A percentile compares a stretch with the other conserved stretches of the same genome.
Conservation (phyloP, 2,888 invertebrate species). For the Monoplex corrugatus region DNA sequence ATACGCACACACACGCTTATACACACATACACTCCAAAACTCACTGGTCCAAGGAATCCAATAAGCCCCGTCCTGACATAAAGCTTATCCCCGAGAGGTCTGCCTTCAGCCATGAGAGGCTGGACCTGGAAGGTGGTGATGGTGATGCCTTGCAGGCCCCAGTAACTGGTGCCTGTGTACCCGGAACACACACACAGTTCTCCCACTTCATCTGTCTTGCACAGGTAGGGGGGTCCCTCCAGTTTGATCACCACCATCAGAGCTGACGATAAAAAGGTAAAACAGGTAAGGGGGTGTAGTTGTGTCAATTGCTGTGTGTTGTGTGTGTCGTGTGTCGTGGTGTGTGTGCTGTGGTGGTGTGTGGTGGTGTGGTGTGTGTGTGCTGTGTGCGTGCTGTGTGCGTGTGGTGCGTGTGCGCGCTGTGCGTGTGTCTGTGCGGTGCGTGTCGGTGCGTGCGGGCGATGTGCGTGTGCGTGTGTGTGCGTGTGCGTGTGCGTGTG, state of each 20-base stretch:
- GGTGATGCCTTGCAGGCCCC: slow-evolving; percentile 97
- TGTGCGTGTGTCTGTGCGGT: not conserved
- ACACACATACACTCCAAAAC: slow-evolving; percentile 61
- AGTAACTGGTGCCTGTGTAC: slow-evolving; percentile 96
- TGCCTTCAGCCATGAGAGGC: slow-evolving; percentile 88
- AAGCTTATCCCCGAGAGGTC: slow-evolving; percentile 88
- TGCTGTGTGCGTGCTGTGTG: not conserved
- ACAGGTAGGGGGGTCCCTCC: slow-evolving; percentile 95
- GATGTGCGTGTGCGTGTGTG: not conserved
- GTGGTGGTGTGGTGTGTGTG: not conserved
- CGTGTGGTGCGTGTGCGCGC: not conserved
- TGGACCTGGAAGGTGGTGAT: slow-evolving; percentile 93
- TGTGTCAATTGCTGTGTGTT: not conserved
- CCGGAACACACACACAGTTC: slow-evolving; percentile 96
- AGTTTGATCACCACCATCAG: slow-evolving; percentile 98
- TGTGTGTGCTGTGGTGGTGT: not conserved
- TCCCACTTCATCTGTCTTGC: slow-evolving; percentile 99
- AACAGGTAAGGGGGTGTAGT: not conserved
- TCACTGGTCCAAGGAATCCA: slow-evolving; percentile 97
- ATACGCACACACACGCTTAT: not conserved
- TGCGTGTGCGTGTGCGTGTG: not conserved
- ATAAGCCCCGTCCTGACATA: slow-evolving; percentile 97
- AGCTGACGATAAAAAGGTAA: slow-evolving; percentile 83
- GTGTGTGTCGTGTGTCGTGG: not conserved
- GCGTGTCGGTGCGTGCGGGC: no score